Evolutionary conservation across 2,888 invertebrate genomes (phyloP).

Genomic region (Mythimna pallens): DNA sequence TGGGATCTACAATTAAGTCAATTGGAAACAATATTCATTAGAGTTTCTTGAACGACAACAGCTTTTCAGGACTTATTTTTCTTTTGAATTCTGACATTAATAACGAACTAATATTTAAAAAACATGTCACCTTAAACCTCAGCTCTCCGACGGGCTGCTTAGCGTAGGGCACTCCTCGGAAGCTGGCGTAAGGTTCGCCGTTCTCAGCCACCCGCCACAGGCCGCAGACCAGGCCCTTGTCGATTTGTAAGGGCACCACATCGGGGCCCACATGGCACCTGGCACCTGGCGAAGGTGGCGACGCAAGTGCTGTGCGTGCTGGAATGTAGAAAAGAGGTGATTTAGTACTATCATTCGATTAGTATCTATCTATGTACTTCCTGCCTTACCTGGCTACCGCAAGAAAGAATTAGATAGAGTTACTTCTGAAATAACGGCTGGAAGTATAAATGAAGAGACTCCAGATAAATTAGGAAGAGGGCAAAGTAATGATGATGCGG

Average conservation of each 20-base stretch:
- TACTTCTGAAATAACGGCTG: neutral
- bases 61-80: neutral
- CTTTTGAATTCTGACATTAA: neutral
- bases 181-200: conserved; percentile 78
- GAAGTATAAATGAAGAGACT: neutral
- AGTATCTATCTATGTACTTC: neutral
- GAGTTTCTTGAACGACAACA: neutral
- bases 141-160: conserved; percentile 80
- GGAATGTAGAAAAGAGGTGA: conserved; percentile 34
- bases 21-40: neutral
- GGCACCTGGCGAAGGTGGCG: conserved; percentile 35
- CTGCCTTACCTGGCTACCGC: neutral
- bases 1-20: neutral
- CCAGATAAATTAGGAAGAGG: neutral
- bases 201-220: conserved; percentile 65
- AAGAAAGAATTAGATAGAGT: neutral
- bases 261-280: neutral
- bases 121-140: conserved; percentile 78
- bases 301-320: conserved; percentile 61
- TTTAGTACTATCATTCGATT: neutral
- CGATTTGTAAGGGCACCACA: neutral
- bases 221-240: conserved; percentile 79
- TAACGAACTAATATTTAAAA: no score
- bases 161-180: conserved; percentile 86
- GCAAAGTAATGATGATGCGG: neutral